Conservation (phyloP, 2,797 vertebrate genomes). For the Linurgus olivaceus region DNA sequence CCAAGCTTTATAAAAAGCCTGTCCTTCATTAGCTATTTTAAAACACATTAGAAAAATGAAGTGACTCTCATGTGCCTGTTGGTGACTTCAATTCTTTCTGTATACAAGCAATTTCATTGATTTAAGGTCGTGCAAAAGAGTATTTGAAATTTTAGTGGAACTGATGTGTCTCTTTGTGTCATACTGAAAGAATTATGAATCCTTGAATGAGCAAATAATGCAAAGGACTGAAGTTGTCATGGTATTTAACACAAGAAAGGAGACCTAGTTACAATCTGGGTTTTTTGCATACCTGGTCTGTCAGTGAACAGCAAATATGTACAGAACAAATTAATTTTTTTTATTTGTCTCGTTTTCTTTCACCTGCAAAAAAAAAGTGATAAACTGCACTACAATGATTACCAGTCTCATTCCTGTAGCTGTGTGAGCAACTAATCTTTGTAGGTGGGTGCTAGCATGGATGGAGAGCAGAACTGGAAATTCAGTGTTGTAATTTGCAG, state of each 20-base stretch:
- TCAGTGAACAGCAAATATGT: neutral
- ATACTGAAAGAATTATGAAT: neutral
- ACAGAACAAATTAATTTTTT: neutral
- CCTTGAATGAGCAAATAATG: neutral
- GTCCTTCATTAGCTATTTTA: constrained; percentile 15
- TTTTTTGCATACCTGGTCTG: neutral
- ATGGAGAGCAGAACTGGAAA: neutral
- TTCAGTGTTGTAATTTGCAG: neutral
- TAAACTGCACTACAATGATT: neutral
- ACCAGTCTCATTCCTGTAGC: neutral
- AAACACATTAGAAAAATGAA: constrained; percentile 14
- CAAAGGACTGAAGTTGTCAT: neutral
- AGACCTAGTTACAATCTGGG: neutral
- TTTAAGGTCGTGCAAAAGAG: neutral
- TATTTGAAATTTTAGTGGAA: neutral
- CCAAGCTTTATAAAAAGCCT: constrained; percentile 16
- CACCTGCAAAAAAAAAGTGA: neutral
- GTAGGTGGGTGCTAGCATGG: neutral
- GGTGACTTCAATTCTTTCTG: neutral
- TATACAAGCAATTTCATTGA: neutral
- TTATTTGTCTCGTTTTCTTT: neutral
- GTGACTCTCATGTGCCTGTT: neutral
- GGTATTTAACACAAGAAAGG: neutral
- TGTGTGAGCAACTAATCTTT: neutral
- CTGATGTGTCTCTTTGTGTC: neutral